A percentile compares a stretch with the other conserved stretches of the same genome.
phyloP scores from a whole-genome alignment of 2,113 vertebrate species.

The Cebus imitator region DNA sequence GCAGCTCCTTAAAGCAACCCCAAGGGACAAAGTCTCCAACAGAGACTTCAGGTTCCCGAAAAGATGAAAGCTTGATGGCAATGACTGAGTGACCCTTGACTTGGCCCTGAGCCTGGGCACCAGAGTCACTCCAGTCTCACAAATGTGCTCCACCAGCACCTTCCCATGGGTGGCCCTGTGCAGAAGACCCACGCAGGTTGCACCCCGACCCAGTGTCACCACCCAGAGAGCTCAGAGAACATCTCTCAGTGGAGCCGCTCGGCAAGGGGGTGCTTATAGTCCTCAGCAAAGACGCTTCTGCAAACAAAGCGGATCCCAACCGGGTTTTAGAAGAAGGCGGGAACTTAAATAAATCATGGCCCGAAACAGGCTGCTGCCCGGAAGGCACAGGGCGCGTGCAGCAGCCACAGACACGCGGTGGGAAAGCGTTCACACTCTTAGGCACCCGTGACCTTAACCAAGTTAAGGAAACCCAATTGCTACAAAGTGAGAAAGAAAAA shows the following conservation, averaged over 20 bases:
- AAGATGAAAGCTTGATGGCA: neutral
- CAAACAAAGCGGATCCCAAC: neutral
- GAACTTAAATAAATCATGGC: rapidly evolving
- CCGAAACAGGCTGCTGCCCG: rapidly evolving
- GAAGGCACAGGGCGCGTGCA: rapidly evolving
- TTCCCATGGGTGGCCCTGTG: rapidly evolving
- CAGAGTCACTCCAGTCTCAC: neutral
- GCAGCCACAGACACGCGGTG: no score
- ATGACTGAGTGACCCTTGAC: rapidly evolving
- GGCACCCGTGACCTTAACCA: rapidly evolving
- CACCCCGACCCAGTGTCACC: neutral
- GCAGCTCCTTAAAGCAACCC: neutral
- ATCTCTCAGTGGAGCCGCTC: rapidly evolving
- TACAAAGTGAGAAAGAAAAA: neutral
- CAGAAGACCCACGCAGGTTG: rapidly evolving
- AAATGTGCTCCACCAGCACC: rapidly evolving
- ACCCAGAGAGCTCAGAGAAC: neutral
- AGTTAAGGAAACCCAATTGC: neutral
- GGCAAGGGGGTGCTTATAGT: rapidly evolving
- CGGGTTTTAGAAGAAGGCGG: neutral
- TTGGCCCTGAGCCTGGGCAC: neutral
- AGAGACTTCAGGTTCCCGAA: conserved; percentile 2
- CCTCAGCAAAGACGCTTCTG: neutral
- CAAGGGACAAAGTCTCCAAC: neutral
- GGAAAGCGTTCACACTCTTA: rapidly evolving